Evolutionary conservation across 2,888 invertebrate genomes (phyloP).

Genomic region (Antitype chi): DNA sequence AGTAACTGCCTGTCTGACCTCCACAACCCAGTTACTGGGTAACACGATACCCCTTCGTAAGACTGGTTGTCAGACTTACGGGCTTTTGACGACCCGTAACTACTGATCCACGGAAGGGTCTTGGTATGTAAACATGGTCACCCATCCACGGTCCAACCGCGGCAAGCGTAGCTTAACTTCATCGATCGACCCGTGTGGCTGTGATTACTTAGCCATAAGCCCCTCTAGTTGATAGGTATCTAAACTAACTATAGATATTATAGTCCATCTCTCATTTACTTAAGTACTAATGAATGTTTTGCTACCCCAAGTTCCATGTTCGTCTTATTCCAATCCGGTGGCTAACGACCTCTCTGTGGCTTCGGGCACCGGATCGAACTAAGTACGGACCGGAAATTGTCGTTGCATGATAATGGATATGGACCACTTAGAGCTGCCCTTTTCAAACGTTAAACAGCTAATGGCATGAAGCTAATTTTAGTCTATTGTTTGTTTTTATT

Average conservation of each 20-base stretch:
- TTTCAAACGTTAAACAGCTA: constrained; percentile 33
- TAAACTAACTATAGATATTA: not conserved
- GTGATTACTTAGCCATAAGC: too few species aligned
- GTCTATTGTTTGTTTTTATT: constrained; percentile 23
- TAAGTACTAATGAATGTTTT: not conserved
- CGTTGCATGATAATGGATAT: constrained; percentile 55
- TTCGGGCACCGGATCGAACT: constrained; percentile 23
- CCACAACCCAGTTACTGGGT: too few species aligned
- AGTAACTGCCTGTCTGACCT: too few species aligned
- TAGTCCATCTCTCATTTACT: not conserved
- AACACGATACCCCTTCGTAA: too few species aligned
- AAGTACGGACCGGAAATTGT: constrained; percentile 50
- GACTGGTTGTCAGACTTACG: too few species aligned
- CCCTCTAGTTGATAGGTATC: too few species aligned
- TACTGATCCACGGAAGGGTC: too few species aligned
- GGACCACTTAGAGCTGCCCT: constrained; percentile 48
- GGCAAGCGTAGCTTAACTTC: too few species aligned
- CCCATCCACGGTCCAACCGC: too few species aligned
- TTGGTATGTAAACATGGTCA: too few species aligned
- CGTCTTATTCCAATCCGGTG: constrained; percentile 18
- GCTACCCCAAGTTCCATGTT: not conserved
- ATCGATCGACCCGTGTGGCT: too few species aligned
- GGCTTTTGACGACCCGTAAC: too few species aligned
- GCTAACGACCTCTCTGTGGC: constrained; percentile 8
- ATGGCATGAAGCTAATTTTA: constrained; percentile 29